Conservation (phyloP, 2,888 invertebrate species). For the Anodontia alba region DNA sequence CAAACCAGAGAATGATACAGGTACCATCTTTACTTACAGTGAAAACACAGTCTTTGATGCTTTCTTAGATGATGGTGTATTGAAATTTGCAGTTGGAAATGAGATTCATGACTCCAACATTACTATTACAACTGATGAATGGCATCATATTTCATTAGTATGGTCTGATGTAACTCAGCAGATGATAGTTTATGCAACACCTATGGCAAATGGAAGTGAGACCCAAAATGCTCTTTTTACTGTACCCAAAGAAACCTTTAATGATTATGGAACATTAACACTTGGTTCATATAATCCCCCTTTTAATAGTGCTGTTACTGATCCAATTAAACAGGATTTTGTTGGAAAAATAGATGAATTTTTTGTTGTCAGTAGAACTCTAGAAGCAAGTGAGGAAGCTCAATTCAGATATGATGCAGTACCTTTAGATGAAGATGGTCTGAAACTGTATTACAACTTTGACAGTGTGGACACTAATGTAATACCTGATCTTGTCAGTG, state of each 20-base stretch:
- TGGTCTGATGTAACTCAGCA: neutral
- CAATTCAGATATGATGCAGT: neutral
- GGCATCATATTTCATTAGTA: neutral
- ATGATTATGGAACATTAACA: conserved; percentile 61
- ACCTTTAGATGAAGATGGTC: neutral
- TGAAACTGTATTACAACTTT: neutral
- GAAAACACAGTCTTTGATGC: neutral
- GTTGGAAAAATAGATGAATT: conserved; percentile 10
- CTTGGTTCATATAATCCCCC: conserved; percentile 64
- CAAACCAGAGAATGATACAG: neutral
- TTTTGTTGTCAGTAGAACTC: neutral
- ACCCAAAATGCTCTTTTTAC: conserved; percentile 9
- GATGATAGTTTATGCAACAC: conserved; percentile 3
- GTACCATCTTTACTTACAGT: neutral
- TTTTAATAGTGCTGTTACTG: conserved; percentile 30
- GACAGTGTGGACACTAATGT: neutral
- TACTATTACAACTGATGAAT: neutral
- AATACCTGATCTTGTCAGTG: neutral
- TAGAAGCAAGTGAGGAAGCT: neutral
- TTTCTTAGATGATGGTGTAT: neutral
- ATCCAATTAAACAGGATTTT: neutral
- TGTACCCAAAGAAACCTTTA: conserved; percentile 48
- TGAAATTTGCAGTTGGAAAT: conserved; percentile 3
- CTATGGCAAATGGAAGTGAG: neutral
- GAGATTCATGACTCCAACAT: neutral